Conservation (phyloP, 2,797 vertebrate species). For the Falco rusticolus region DNA sequence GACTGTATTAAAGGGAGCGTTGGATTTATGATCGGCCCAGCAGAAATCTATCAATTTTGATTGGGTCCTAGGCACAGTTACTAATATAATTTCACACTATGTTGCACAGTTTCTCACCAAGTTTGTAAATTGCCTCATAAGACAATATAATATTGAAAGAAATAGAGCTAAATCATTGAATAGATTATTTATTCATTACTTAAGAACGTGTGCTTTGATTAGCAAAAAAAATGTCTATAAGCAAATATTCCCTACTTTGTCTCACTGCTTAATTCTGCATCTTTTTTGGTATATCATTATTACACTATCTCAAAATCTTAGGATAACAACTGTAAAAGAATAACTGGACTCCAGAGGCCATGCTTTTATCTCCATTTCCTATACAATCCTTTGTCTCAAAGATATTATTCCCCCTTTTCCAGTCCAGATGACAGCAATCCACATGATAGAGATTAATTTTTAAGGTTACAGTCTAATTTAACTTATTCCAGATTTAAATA, state of each 20-base stretch:
- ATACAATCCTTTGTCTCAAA: background rate
- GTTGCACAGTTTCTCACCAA: conserved; percentile 24
- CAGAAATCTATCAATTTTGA: conserved; percentile 16
- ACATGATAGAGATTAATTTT: accelerated
- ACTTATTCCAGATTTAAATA: background rate
- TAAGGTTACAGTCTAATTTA: background rate
- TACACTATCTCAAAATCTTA: background rate
- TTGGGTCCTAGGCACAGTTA: background rate
- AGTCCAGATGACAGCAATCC: background rate
- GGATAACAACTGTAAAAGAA: background rate
- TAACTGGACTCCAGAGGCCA: background rate
- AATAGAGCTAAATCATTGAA: conserved; percentile 20
- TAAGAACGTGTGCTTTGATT: background rate
- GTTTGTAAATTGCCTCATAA: background rate
- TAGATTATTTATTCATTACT: conserved; percentile 36
- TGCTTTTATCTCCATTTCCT: accelerated
- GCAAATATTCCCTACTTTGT: background rate
- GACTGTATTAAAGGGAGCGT: background rate
- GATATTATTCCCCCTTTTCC: background rate
- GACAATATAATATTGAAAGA: background rate
- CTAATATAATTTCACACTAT: conserved; percentile 60
- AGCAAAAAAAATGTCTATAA: background rate
- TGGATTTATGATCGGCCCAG: conserved; percentile 16
- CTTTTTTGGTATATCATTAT: background rate
- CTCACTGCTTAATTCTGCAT: background rate